Base-by-base conservation (phyloP, 2,113 vertebrate genomes). In the Danionella cerebrum region DNA sequence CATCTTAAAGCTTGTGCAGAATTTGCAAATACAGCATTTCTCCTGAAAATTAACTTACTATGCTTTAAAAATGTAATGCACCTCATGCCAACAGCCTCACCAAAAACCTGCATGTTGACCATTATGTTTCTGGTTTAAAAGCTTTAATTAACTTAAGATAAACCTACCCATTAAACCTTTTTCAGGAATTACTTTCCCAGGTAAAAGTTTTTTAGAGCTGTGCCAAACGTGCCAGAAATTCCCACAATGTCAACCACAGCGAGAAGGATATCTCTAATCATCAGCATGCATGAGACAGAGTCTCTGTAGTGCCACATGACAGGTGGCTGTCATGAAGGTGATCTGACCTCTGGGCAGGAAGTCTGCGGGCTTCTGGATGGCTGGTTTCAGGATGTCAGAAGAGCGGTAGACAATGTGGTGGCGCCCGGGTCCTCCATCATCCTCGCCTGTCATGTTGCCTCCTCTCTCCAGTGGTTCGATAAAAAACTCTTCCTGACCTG, bases 401-500 rank as follows among this genome's bases (percentile, higher is more conserved):
- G 89, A 87, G 55, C 89, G 92, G 76, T 93, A 93, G 0, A 94
- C 83, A 79, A 94, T 83, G 0, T 94, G 92, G 0, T 85, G 82
- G 14, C 92, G 85, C 53, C 92, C 79, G 5, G 47, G 47, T 29
- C 70, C 90, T 1, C 82, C 79, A 12, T 89, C 87, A 62, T 85
- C 84, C 6, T 84, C 84, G 0, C 64, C 73, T 78, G 76, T 71
- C 69, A 70, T n/a, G 14, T 73, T 54, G 7, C 36, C 54, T 11
- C 88, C 89, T 58, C 82, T 86, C 77, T 91, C 85, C 82, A 93
- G 72, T 9, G 92, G 92, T 59, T 94, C 92, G 1, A 94, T 94
- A 84, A 94, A 93, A 86, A 90, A 93, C 77, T 94, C 92, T 18
- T 93, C 92, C 77, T 91, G 84, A 65, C 91, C 89, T 13, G 87